Conservation (phyloP, 2,113 vertebrate genomes). For the Calyptomena viridis region DNA sequence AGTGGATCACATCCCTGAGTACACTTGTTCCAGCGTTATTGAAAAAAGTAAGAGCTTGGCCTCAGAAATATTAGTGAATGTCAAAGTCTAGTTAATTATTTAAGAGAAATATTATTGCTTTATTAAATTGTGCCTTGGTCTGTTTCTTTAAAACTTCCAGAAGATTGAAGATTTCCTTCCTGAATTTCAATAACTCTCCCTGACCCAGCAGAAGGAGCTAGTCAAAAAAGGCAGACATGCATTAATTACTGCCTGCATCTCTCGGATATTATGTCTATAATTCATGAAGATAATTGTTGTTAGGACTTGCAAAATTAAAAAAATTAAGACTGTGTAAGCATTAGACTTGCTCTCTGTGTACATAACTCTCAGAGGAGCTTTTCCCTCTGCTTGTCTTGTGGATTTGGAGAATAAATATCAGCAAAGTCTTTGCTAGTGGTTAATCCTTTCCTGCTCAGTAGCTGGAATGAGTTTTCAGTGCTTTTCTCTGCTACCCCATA, state of each 20-base stretch:
- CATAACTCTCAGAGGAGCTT: constrained; percentile 16
- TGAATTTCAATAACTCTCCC: constrained; percentile 65
- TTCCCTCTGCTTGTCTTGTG: constrained; percentile 32
- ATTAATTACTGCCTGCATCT: constrained; percentile 66
- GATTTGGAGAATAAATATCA: constrained; percentile 48
- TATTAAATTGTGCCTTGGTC: constrained; percentile 54
- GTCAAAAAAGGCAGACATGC: constrained; percentile 56
- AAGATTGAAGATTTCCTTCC: constrained; percentile 51
- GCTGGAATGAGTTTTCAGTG: not conserved
- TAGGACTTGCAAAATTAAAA: constrained; percentile 27
- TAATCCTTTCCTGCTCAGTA: constrained; percentile 13
- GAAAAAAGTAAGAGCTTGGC: not conserved
- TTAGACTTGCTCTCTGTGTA: not conserved
- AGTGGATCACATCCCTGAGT: not conserved
- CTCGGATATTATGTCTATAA: constrained; percentile 62
- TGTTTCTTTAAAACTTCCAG: constrained; percentile 55
- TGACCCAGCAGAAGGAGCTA: constrained; percentile 63
- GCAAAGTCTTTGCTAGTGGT: not conserved
- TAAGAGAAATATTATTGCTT: constrained; percentile 66
- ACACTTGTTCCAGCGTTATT: not conserved
- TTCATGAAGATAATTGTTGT: constrained; percentile 68
- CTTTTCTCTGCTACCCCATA: not conserved
- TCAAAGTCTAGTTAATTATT: constrained; percentile 69
- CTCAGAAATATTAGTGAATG: constrained; percentile 8
- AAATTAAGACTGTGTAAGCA: constrained; percentile 35